Base-by-base conservation (phyloP, 2,113 vertebrate species). In the Seriola aureovittata region DNA sequence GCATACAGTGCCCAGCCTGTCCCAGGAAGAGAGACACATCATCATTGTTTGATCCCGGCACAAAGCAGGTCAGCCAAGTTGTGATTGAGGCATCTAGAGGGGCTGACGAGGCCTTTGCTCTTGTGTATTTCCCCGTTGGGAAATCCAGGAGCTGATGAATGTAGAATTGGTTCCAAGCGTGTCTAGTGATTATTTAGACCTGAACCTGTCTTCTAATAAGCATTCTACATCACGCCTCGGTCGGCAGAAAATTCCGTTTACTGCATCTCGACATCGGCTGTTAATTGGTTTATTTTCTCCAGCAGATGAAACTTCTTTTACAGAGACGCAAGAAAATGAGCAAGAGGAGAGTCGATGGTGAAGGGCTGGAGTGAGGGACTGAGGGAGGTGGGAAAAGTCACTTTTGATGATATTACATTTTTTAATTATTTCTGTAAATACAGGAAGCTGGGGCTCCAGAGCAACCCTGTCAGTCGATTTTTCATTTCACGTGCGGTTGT, bases 401-500 rank as follows among this genome's bases (percentile, higher is more conserved):
- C 84, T 89, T 88, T 74, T 75, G 89, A 90, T 84, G 85, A 85
- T 63, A 69, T 87, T 78, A 80, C 29, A 29, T 89, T 17, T 72
- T 94, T 87, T 70, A 86, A 91, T 91, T 67, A 89, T 82, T 94
- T 94, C 81, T 95, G 84, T 88, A 93, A 95, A 92, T 89, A 88
- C 86, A 29, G 80, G 92, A 86, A 46, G 88, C 46, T 82, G 80
- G 58, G 58, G 70, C 85, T 87, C 80, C 75, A 63, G 86, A 70
- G 86, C 14, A n/a, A 63, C 38, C 76, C 85, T 80, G 74, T 79
- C 86, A 80, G 71, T 85, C 81, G 91, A 88, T 93, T 94, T 94
- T 94, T 94, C 92, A 94, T 95, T 94, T 90, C 78, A 86, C 71
- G 55, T 87, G 86, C 76, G 88, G 85, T 92, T 90, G 94, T 93